phyloP scores from a whole-genome alignment of 2,888 invertebrate genomes.

The Habroteleia sp. region DNA sequence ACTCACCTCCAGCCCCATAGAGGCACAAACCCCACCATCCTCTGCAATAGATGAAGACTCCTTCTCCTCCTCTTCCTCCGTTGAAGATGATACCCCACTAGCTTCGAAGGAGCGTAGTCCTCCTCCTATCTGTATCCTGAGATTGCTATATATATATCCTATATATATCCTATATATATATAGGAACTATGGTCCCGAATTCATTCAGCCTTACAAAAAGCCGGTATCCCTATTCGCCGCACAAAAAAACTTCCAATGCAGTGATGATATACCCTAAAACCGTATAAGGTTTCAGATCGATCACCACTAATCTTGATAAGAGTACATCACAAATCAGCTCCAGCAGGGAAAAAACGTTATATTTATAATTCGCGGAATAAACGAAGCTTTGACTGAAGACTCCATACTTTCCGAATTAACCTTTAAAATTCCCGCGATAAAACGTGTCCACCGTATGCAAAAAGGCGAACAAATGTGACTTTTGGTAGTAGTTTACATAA shows the following conservation, averaged over 20 bases:
- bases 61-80: too few species aligned
- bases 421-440: slow-evolving; percentile 1
- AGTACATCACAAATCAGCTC: slow-evolving; percentile 23
- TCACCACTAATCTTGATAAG: neutral
- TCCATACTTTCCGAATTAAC: slow-evolving; percentile 5
- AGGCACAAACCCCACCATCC: too few species aligned
- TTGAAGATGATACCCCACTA: too few species aligned
- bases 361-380: too few species aligned
- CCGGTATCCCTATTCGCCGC: neutral
- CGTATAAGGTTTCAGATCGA: neutral
- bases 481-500: too few species aligned
- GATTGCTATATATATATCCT: too few species aligned
- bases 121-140: neutral
- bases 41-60: too few species aligned
- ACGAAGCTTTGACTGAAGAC: too few species aligned
- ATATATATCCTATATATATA: too few species aligned
- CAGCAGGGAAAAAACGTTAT: slow-evolving; percentile 14
- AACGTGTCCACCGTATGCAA: slow-evolving; percentile 2
- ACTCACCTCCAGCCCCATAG: too few species aligned
- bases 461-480: slow-evolving; percentile 13
- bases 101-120: neutral
- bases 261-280: too few species aligned
- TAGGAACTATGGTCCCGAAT: neutral
- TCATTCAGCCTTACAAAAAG: neutral
- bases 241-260: neutral